A percentile compares a stretch with the other conserved stretches of the same genome.
Evolutionary conservation across 2,797 vertebrate genomes (phyloP).

Genomic region (Semotilus atromaculatus): DNA sequence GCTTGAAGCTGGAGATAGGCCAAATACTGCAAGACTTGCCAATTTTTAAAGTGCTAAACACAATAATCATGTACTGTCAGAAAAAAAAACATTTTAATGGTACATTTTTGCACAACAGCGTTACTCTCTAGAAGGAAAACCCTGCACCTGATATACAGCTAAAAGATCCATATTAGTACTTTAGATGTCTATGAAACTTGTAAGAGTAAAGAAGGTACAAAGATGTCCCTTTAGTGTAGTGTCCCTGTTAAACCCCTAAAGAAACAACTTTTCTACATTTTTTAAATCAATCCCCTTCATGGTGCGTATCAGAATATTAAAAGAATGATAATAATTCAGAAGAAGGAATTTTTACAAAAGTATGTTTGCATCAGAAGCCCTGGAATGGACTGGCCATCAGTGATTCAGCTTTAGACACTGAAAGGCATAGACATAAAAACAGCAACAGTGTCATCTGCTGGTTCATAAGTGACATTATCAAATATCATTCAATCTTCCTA

Average conservation of each 20-base stretch:
- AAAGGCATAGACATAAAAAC: background rate
- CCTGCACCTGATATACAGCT: too few species aligned
- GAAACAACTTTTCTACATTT: background rate
- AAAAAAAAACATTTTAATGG: too few species aligned
- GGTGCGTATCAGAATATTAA: background rate
- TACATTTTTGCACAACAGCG: too few species aligned
- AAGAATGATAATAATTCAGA: background rate
- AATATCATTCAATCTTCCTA: background rate
- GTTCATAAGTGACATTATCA: background rate
- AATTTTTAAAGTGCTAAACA: background rate
- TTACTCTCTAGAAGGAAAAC: too few species aligned
- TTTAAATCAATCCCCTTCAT: background rate
- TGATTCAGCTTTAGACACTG: background rate
- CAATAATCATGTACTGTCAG: background rate
- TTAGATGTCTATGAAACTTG: too few species aligned
- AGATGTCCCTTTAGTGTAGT: background rate
- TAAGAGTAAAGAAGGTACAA: background rate
- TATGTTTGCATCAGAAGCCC: background rate
- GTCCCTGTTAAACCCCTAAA: background rate
- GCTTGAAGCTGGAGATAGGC: background rate
- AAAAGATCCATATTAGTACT: too few species aligned
- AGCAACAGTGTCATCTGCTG: conserved; percentile 39
- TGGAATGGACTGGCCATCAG: too few species aligned
- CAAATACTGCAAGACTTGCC: background rate
- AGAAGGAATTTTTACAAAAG: background rate